A percentile compares a stretch with the other conserved stretches of the same genome.
phyloP scores from a whole-genome alignment of 2,888 invertebrate genomes.

The Galerucella pusilla region DNA sequence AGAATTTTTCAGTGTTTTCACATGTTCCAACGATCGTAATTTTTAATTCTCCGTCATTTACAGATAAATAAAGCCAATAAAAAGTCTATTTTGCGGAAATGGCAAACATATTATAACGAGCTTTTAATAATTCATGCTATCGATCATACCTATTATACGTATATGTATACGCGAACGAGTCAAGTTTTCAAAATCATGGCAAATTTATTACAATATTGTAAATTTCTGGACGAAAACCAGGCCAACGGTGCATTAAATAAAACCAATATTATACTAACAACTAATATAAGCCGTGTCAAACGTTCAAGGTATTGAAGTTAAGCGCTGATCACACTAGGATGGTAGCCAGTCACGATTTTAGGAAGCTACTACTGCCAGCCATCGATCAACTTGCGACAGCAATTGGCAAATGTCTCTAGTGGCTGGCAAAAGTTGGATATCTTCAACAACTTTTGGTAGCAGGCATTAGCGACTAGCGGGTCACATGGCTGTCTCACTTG shows the following conservation, averaged over 20 bases:
- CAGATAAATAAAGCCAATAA: background rate
- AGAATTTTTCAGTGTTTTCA: background rate
- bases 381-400: no score
- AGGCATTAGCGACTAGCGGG: no score
- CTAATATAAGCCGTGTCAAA: background rate
- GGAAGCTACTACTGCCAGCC: no score
- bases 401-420: no score
- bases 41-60: background rate
- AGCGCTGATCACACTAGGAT: no score
- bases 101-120: background rate
- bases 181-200: conserved; percentile 8
- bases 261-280: background rate
- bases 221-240: background rate
- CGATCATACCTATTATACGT: background rate
- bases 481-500: no score
- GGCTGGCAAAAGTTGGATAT: no score
- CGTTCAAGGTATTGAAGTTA: no score
- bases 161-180: background rate
- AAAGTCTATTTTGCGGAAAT: conserved; percentile 4
- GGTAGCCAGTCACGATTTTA: no score
- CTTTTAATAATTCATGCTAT: background rate
- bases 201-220: conserved; percentile 11
- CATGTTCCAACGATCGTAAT: background rate
- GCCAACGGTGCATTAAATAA: background rate
- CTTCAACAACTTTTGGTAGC: no score